Conservation (phyloP, 2,797 vertebrate species). For the Anguilla megastoma region DNA sequence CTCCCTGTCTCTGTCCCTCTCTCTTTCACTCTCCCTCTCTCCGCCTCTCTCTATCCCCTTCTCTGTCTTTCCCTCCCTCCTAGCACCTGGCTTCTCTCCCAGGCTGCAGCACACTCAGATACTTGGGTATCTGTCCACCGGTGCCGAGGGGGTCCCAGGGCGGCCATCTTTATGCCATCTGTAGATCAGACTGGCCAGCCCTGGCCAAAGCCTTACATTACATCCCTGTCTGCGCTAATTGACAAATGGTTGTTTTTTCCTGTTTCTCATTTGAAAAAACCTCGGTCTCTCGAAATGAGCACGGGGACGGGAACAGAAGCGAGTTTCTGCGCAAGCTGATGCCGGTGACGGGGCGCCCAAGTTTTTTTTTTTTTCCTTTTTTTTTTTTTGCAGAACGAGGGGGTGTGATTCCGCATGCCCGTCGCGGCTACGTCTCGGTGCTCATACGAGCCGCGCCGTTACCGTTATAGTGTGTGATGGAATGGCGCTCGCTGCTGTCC, state of each 20-base stretch:
- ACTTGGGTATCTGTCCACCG: neutral
- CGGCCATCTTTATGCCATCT: conserved; percentile 78
- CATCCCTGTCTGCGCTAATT: conserved; percentile 82
- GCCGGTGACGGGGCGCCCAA: conserved; percentile 16
- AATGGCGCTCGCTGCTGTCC: neutral
- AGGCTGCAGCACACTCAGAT: neutral
- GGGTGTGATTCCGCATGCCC: neutral
- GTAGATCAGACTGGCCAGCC: conserved; percentile 71
- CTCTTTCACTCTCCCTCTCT: neutral
- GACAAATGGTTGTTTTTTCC: conserved; percentile 79
- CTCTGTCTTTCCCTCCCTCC: neutral
- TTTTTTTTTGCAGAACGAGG: neutral
- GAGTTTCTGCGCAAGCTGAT: conserved; percentile 45
- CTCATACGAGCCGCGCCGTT: neutral
- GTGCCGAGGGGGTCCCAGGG: conserved; percentile 61
- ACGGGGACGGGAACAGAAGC: conserved; percentile 14
- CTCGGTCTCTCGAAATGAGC: conserved; percentile 35
- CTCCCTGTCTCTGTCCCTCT: neutral
- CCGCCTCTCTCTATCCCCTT: conserved; percentile 11
- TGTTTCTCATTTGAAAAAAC: conserved; percentile 33
- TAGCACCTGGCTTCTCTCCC: conserved; percentile 15
- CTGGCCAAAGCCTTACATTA: conserved; percentile 80
- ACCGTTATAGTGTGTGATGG: neutral
- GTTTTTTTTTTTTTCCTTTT: neutral
- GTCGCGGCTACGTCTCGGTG: neutral